phyloP scores from a whole-genome alignment of 2,888 invertebrate genomes.

The Autographa gamma region DNA sequence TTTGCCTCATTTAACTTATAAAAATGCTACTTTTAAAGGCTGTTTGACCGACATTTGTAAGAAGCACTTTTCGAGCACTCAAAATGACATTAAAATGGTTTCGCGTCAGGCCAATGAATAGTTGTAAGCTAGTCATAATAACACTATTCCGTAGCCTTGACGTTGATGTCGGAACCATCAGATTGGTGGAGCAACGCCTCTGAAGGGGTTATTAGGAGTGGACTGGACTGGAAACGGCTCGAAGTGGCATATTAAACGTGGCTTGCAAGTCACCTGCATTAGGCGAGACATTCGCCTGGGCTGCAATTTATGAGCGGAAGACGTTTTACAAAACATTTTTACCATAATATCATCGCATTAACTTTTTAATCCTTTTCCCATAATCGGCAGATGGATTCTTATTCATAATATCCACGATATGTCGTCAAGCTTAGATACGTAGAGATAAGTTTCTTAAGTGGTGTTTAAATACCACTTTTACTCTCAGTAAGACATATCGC shows the following conservation, averaged over 20 bases:
- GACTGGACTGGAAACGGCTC: constrained; percentile 63
- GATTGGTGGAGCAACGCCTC: constrained; percentile 58
- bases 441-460: neutral
- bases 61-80: constrained; percentile 14
- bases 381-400: too few species aligned
- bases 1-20: neutral
- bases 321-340: neutral
- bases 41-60: constrained; percentile 12
- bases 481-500: neutral
- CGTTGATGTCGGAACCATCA: constrained; percentile 53
- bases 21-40: constrained; percentile 12
- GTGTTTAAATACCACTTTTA: constrained; percentile 1
- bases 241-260: constrained; percentile 64
- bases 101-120: constrained; percentile 50
- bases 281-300: constrained; percentile 62
- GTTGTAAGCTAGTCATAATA: constrained; percentile 49
- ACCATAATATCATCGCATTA: too few species aligned
- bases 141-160: constrained; percentile 39
- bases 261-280: constrained; percentile 85
- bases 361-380: too few species aligned
- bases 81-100: constrained; percentile 35
- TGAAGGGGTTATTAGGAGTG: constrained; percentile 69
- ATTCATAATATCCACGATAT: too few species aligned
- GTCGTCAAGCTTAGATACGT: too few species aligned
- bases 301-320: constrained; percentile 52